Evolutionary conservation across 2,888 invertebrate species (phyloP).

Genomic region (Drosophila seclusa): DNA sequence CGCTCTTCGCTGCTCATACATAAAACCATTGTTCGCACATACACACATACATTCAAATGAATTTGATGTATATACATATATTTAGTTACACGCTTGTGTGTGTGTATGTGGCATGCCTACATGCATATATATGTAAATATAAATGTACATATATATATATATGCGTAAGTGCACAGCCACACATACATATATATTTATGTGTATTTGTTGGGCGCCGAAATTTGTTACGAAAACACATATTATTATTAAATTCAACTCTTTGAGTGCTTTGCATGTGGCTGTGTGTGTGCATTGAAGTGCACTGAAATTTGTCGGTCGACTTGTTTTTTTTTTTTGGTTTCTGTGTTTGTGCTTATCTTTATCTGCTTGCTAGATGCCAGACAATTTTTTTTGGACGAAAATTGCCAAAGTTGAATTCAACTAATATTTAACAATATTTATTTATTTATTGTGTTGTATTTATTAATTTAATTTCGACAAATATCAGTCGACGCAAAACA

Average conservation of each 20-base stretch:
- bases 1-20: neutral
- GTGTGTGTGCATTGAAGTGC: neutral
- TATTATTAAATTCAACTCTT: neutral
- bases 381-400: neutral
- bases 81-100: constrained; percentile 3
- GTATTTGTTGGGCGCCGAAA: neutral
- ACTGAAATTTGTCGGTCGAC: neutral
- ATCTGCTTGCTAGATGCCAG: neutral
- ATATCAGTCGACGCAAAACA: neutral
- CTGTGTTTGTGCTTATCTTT: neutral
- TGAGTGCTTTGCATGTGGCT: neutral
- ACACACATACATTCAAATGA: neutral
- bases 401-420: neutral
- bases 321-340: neutral
- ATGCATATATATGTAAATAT: neutral
- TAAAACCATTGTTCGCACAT: neutral
- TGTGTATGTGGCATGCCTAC: neutral
- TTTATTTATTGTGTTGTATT: neutral
- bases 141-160: too few relatives aligned
- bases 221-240: constrained; percentile 9
- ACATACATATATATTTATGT: neutral
- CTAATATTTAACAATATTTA: neutral
- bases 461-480: neutral
- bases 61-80: constrained; percentile 4
- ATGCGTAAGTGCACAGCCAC: neutral